Conservation (phyloP, 2,113 vertebrate genomes). For the Pseudolaguvia tuberculata region DNA sequence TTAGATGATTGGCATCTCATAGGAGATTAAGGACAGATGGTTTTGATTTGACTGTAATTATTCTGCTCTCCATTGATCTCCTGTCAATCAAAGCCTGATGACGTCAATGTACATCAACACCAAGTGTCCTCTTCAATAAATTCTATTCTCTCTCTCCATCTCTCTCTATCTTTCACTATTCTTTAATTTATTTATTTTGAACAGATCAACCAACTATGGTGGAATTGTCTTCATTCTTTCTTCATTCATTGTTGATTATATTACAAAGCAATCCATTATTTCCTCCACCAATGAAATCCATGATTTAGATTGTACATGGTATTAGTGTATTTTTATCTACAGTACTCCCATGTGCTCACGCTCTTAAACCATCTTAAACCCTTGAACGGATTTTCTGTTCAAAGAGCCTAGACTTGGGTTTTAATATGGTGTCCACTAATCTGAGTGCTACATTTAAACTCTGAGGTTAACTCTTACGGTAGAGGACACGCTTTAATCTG, state of each 20-base stretch:
- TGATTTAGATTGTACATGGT: not conserved
- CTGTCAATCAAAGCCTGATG: conserved; percentile 57
- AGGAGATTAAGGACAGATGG: too few species aligned
- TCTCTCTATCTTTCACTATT: not conserved
- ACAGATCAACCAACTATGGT: not conserved
- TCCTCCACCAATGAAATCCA: not conserved
- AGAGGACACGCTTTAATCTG: conserved; percentile 24
- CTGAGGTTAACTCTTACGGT: conserved; percentile 53
- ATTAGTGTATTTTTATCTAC: conserved; percentile 7
- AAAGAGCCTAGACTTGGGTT: conserved; percentile 54
- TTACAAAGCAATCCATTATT: not conserved
- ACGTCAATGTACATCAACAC: conserved; percentile 44
- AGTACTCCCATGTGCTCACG: conserved; percentile 28
- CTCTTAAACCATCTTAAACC: conserved; percentile 55
- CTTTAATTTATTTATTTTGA: too few species aligned
- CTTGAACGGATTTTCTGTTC: conserved; percentile 55
- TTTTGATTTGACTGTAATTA: conserved; percentile 67
- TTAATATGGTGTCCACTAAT: conserved; percentile 60
- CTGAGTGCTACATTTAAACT: conserved; percentile 61
- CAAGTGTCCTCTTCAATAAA: not conserved
- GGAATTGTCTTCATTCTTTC: not conserved
- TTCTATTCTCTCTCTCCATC: not conserved
- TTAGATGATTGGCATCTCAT: too few species aligned
- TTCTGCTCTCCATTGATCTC: conserved; percentile 71
- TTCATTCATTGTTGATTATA: not conserved